Conservation (phyloP, 2,113 vertebrate species). For the Dicrurus megarhynchus region DNA sequence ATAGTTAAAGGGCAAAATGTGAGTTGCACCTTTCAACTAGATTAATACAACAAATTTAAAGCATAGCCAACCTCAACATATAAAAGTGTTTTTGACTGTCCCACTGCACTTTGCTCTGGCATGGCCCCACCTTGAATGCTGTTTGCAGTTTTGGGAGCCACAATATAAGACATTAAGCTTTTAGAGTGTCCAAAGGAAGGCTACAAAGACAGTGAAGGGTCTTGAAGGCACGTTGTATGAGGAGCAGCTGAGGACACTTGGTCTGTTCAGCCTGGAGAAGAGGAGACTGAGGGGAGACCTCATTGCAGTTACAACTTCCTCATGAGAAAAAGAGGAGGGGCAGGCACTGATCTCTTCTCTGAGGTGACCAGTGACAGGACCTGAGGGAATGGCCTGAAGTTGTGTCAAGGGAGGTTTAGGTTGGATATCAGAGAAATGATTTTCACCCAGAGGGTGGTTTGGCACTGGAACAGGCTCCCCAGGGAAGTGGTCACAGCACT, state of each 20-base stretch:
- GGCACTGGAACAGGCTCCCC: background rate
- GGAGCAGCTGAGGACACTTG: background rate
- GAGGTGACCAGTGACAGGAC: background rate
- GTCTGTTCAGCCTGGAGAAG: background rate
- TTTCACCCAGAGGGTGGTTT: background rate
- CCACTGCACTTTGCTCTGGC: too few species aligned
- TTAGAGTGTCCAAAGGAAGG: background rate
- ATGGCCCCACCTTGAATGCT: background rate
- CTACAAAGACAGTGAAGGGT: background rate
- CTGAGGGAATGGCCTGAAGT: accelerated
- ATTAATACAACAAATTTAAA: background rate
- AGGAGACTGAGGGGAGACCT: background rate
- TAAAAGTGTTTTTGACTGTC: background rate
- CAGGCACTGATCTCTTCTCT: accelerated
- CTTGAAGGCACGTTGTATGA: background rate
- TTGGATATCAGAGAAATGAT: background rate
- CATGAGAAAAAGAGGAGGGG: accelerated
- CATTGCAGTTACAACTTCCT: background rate
- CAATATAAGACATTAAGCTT: background rate
- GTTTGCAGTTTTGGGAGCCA: background rate
- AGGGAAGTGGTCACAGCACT: background rate
- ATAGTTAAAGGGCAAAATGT: background rate
- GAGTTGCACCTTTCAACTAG: background rate
- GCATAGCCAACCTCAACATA: background rate
- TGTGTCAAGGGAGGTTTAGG: background rate